A percentile compares a stretch with the other conserved stretches of the same genome.
Conservation (phyloP, 1,140 invertebrate species). For the Asbolus verrucosus region DNA sequence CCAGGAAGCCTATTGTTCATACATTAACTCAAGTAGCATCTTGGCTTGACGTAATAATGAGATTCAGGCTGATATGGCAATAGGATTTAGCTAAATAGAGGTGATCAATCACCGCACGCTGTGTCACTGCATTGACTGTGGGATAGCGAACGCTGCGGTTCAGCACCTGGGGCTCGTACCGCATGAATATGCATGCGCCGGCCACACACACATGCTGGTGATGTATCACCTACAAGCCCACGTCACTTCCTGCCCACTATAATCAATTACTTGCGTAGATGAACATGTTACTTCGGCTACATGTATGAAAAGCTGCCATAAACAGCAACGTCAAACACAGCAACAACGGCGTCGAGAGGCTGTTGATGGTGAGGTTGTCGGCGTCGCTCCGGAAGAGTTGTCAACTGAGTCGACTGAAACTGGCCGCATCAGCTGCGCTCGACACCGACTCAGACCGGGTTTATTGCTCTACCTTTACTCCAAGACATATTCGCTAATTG, state of each 20-base stretch:
- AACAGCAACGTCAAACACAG: conserved; percentile 60
- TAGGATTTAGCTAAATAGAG: conserved; percentile 65
- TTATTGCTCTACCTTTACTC: conserved; percentile 47
- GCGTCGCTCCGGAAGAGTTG: too few relatives aligned
- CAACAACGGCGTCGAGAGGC: conserved; percentile 34
- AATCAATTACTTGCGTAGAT: conserved; percentile 65
- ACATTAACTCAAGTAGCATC: conserved; percentile 65
- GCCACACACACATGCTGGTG: conserved; percentile 62
- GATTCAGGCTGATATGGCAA: conserved; percentile 64
- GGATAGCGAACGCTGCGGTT: conserved; percentile 47
- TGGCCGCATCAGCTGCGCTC: too few relatives aligned
- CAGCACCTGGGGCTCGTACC: conserved; percentile 55
- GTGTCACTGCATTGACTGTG: conserved; percentile 61
- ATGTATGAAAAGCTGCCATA: conserved; percentile 64
- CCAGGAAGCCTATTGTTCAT: conserved; percentile 64
- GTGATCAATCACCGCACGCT: conserved; percentile 63
- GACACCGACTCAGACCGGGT: too few relatives aligned
- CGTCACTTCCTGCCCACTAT: conserved; percentile 65
- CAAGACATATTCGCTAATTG: conserved; percentile 58
- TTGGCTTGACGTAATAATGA: conserved; percentile 66
- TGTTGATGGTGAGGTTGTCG: too few relatives aligned
- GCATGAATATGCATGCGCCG: conserved; percentile 63
- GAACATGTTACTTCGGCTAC: conserved; percentile 64
- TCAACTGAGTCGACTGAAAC: too few relatives aligned
- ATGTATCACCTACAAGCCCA: conserved; percentile 65